A percentile compares a stretch with the other conserved stretches of the same genome.
phyloP scores from a whole-genome alignment of 2,888 invertebrate genomes.

The Tetragnatha montana region DNA sequence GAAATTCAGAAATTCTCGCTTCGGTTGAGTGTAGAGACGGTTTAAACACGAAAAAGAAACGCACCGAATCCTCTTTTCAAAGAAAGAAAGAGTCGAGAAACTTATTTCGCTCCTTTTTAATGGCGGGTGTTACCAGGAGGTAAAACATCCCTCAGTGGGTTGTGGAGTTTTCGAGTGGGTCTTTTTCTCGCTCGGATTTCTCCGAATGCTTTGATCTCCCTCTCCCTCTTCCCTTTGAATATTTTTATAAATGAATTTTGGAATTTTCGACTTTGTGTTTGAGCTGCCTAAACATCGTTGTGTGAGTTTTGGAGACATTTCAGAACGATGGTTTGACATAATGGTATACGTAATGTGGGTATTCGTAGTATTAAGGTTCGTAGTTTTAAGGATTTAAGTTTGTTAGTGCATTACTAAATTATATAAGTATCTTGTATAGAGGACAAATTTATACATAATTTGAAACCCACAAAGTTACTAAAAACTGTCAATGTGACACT shows the following conservation, averaged over 20 bases:
- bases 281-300: neutral
- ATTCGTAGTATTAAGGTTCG: no score
- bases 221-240: no score
- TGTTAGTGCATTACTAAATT: no score
- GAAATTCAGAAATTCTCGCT: slow-evolving; percentile 45
- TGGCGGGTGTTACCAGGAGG: slow-evolving; percentile 21
- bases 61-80: slow-evolving; percentile 36
- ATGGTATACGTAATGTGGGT: no score
- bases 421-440: no score
- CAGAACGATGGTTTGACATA: no score
- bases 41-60: slow-evolving; percentile 46
- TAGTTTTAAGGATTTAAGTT: no score
- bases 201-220: slow-evolving; percentile 18
- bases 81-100: slow-evolving; percentile 31
- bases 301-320: no score
- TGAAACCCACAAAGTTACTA: no score
- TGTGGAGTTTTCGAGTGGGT: slow-evolving; percentile 22
- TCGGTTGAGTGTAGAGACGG: slow-evolving; percentile 36
- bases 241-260: slow-evolving; percentile 26
- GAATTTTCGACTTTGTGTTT: neutral
- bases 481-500: no score
- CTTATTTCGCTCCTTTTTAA: slow-evolving; percentile 50
- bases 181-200: slow-evolving; percentile 42
- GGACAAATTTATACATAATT: no score
- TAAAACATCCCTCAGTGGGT: slow-evolving; percentile 54